Percentiles rank a stretch among this genome's conserved stretches.
phyloP scores from a whole-genome alignment of 2,888 invertebrate species.

The Caenorhabditis uteleia region DNA sequence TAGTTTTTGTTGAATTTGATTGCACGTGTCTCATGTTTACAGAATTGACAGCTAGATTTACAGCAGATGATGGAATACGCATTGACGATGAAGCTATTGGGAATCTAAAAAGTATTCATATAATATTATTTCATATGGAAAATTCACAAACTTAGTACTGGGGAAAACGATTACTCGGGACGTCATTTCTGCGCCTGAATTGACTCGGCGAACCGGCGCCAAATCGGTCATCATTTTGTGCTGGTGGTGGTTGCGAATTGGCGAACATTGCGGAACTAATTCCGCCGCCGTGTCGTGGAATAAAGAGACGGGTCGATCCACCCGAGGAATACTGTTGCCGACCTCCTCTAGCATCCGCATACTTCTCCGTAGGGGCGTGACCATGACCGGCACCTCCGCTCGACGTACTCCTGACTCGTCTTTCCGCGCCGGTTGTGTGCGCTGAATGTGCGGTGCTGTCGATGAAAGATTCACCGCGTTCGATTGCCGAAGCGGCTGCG shows the following conservation, averaged over 20 bases:
- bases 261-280: conserved; percentile 32
- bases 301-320: conserved; percentile 37
- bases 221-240: not conserved
- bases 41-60: conserved; percentile 9
- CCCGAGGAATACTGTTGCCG: not conserved
- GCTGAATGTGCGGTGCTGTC: conserved; percentile 5
- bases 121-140: not conserved
- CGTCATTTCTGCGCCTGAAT: conserved; percentile 23
- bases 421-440: conserved; percentile 10
- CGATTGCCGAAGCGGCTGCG: conserved; percentile 28
- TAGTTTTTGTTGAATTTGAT: conserved; percentile 2
- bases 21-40: conserved; percentile 24
- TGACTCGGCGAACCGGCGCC: conserved; percentile 25
- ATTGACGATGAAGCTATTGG: conserved; percentile 30
- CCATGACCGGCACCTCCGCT: conserved; percentile 14
- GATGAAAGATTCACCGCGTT: conserved; percentile 20
- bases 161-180: conserved; percentile 47
- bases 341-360: conserved; percentile 36
- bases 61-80: conserved; percentile 8
- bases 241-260: not conserved
- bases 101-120: conserved; percentile 9
- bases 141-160: conserved; percentile 39
- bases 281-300: conserved; percentile 38
- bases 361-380: conserved; percentile 29
- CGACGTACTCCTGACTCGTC: conserved; percentile 14